phyloP scores from a whole-genome alignment of 2,797 vertebrate species.

The Sebastiscus albofasciatus region DNA sequence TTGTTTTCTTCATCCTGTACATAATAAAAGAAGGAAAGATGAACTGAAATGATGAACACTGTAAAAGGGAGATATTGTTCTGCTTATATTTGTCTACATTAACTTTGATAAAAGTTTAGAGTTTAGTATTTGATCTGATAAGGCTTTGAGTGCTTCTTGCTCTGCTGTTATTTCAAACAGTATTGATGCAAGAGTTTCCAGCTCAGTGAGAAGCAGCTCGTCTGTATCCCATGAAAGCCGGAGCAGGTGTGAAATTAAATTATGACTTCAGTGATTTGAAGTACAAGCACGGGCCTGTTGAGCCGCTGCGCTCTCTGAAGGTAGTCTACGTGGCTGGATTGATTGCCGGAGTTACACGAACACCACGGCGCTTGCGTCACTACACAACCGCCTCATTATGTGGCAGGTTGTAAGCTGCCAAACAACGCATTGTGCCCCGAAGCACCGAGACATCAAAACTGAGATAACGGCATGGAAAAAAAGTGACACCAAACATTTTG shows the following conservation, averaged over 20 bases:
- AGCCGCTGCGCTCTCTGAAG: background rate
- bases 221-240: slow-evolving; percentile 24
- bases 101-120: background rate
- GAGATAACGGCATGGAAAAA: background rate
- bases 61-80: background rate
- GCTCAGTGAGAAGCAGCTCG: background rate
- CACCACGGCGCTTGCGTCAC: background rate
- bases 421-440: no score
- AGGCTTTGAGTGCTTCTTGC: background rate
- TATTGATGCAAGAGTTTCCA: background rate
- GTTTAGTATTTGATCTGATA: background rate
- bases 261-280: slow-evolving; percentile 36
- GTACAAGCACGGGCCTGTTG: slow-evolving; percentile 33
- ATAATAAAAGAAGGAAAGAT: no score
- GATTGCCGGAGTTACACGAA: slow-evolving; percentile 3
- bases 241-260: slow-evolving; percentile 62
- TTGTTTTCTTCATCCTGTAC: no score
- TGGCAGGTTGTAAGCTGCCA: background rate
- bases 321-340: background rate
- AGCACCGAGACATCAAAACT: background rate
- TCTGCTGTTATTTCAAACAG: background rate
- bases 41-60: no score
- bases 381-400: background rate
- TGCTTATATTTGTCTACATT: background rate
- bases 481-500: background rate